Base-by-base conservation (phyloP, 2,797 vertebrate species). In the Muscicapa striata region DNA sequence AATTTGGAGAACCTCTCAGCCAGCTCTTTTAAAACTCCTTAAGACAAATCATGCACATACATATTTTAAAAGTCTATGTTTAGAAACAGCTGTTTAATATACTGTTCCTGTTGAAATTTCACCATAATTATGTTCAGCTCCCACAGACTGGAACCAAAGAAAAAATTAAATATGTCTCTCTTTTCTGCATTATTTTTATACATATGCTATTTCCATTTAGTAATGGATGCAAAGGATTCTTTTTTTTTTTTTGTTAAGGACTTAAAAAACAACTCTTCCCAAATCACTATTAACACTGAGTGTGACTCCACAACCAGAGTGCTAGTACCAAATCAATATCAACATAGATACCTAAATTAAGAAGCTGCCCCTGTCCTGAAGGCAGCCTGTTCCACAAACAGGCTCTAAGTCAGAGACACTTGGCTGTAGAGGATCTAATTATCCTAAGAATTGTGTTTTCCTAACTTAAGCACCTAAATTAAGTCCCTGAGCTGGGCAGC, bases 71-170 rank as follows among this genome's bases (percentile, higher is more conserved):
- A 66, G 24, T 32, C 92, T 92, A 29, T 86, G 84, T 84, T 96
- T 94, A 93, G 87, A 32, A 94, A 66, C 87, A 91, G 58, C 80
- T 94, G 85, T 90, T 88, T 94, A 93, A 79, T 93, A 88, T 69
- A 88, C 73, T 66, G 27, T 79, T 79, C 70, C 64, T 82, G 46
- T 30, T 89, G 89, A 79, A 95, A 90, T 90, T 85, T 88, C 54
- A 68, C 40, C 43, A 73, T 88, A 94, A 81, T 54, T 24, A 85
- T 75, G 40, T 81, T 91, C 70, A 41, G 54, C 66, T 94, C 30
- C 51, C 55, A 72, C n/a, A 55, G 62, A 72, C 38, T 90, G 59
- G 40, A 91, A 79, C 23, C 0, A 10, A 89, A 89, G 30, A 64
- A 85, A 88, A 84, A 83, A 61, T 5, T 17, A 58, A 32, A 6